These are phyloP conservation scores for Panzeria rudis DNA, from an alignment of 2,888 invertebrate genomes.

Conservation along the genomic window DNA sequence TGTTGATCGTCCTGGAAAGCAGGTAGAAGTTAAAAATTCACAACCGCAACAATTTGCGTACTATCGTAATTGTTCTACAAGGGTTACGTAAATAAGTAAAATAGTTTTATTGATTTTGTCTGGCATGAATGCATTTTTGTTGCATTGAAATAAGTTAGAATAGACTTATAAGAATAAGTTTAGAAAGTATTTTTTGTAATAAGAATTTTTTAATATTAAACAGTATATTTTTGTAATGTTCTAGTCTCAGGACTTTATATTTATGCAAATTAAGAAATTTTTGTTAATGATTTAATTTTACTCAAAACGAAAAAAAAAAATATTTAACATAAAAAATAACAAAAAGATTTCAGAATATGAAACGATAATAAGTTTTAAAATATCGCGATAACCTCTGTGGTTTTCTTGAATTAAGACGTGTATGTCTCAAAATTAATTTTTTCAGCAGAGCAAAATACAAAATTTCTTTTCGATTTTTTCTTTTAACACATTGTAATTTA, in stretches of 20 bases:
- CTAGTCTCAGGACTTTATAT: background rate
- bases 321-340: background rate
- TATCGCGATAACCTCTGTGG: background rate
- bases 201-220: background rate
- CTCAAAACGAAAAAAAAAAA: background rate
- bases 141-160: slow-evolving; percentile 46
- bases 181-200: slow-evolving; percentile 2
- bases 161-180: background rate
- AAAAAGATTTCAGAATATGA: background rate
- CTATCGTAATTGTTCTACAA: slow-evolving; percentile 81
- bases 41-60: slow-evolving; percentile 75
- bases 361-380: background rate
- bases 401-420: no score
- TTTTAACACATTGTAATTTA: no score
- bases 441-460: no score
- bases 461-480: no score
- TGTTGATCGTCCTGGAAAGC: slow-evolving; percentile 68
- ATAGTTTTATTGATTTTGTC: slow-evolving; percentile 38
- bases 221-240: background rate
- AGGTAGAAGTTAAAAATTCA: slow-evolving; percentile 64
- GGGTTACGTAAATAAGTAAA: slow-evolving; percentile 74
- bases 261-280: background rate
- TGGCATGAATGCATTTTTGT: slow-evolving; percentile 54
- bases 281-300: background rate
- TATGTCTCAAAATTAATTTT: no score